A percentile compares a stretch with the other conserved stretches of the same genome.
Conservation (phyloP, 2,888 invertebrate species). For the Pseudeuparius sepicola region DNA sequence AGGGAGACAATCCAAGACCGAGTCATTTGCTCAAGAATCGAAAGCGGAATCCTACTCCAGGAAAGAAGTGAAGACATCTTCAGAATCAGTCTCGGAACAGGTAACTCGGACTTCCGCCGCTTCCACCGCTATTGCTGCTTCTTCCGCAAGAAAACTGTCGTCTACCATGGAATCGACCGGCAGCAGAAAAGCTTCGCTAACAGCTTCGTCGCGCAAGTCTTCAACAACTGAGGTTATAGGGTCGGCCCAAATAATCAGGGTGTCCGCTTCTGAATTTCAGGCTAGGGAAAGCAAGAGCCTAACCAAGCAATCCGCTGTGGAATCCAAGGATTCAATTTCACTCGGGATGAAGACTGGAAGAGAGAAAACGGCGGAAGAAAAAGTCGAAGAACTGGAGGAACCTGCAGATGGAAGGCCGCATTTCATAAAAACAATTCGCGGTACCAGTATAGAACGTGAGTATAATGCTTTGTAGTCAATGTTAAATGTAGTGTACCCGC, state of each 20-base stretch:
- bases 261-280: constrained; percentile 6
- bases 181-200: too few species aligned
- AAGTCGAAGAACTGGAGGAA: constrained; percentile 27
- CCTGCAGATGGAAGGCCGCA: constrained; percentile 52
- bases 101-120: constrained; percentile 10
- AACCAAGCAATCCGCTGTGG: too few species aligned
- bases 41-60: constrained; percentile 19
- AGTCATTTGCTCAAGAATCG: constrained; percentile 18
- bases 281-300: too few species aligned
- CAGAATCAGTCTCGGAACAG: constrained; percentile 13
- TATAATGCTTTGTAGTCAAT: constrained; percentile 26
- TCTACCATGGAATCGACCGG: too few species aligned
- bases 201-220: constrained; percentile 1
- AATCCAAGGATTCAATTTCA: constrained; percentile 22
- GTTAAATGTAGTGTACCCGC: not conserved
- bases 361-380: constrained; percentile 29
- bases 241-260: too few species aligned
- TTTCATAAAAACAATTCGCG: constrained; percentile 65
- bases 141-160: too few species aligned
- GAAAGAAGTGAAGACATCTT: constrained; percentile 14
- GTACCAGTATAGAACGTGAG: constrained; percentile 73
- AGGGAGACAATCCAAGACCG: constrained; percentile 19
- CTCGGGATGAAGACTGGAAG: constrained; percentile 19
- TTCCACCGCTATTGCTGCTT: constrained; percentile 4
- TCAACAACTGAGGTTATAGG: not conserved